Percentiles rank a stretch among this genome's conserved stretches.
phyloP scores from a whole-genome alignment of 2,888 invertebrate genomes.

The Himalopsyche anomala region DNA sequence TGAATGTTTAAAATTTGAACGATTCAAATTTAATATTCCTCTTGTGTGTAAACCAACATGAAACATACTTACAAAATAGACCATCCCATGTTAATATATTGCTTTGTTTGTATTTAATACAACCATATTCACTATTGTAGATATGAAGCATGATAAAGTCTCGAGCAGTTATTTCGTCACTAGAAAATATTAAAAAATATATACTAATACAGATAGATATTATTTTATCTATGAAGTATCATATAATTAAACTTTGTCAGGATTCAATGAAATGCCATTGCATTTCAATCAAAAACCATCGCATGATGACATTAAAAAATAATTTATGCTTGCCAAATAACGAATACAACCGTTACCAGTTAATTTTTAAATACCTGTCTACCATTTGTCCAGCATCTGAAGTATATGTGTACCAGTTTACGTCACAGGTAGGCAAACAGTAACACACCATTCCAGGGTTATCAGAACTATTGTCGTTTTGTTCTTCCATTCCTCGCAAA shows the following conservation, averaged over 20 bases:
- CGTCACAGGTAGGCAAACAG: constrained; percentile 65
- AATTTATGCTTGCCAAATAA: too few relatives aligned
- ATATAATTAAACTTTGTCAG: background rate
- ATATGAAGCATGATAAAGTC: constrained; percentile 61
- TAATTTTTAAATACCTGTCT: constrained; percentile 37
- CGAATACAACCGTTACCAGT: background rate
- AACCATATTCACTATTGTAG: constrained; percentile 62
- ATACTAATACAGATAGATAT: background rate
- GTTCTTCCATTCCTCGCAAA: too few relatives aligned
- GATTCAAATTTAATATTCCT: too few relatives aligned
- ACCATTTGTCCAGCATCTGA: constrained; percentile 56
- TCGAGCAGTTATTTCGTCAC: constrained; percentile 45
- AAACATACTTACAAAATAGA: constrained; percentile 62
- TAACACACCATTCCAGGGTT: constrained; percentile 58
- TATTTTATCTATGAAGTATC: too few relatives aligned
- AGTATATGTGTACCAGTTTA: constrained; percentile 60
- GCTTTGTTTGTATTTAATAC: constrained; percentile 64
- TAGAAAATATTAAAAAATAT: constrained; percentile 43
- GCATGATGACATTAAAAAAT: background rate
- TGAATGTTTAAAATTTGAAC: too few relatives aligned
- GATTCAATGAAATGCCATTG: too few relatives aligned
- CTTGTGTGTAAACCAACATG: too few relatives aligned
- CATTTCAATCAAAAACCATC: too few relatives aligned
- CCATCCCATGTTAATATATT: constrained; percentile 65
- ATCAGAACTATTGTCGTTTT: too few relatives aligned